Evolutionary conservation across 2,797 vertebrate genomes (phyloP), one percentile per base, ranked within the genome.

Genomic region (Prionace glauca): DNA sequence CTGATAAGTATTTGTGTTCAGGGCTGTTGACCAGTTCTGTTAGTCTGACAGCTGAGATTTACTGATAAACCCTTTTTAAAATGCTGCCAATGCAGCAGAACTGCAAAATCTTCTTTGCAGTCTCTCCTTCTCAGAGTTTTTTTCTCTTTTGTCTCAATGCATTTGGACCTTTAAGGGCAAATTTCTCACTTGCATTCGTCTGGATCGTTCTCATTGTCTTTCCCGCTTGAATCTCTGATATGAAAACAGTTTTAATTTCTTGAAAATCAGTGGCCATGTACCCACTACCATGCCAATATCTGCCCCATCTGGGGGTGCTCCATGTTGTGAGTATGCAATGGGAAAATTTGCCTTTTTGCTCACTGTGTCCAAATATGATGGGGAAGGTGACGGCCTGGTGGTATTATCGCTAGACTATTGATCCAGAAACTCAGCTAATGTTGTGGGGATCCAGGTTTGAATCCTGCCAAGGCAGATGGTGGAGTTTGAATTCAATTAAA

Each of bases 21-120:
- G 65, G 1, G n/a, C 0, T 69, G n/a, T 12, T 3, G 65, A 92
- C 8, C 22, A 20, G 16, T 92, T 62, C n/a, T 91, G 32, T 36
- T 8, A 92, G 90, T 16, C 16, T 67, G 62, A 65, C 62, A 67
- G 18, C 32, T 7, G 32, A 8, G n/a, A 65, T 91, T 91, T n/a
- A 41, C 60, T 65, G 88, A 91, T 67, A 20, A 91, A 24, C 86
- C 86, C 24, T 88, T 50, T 88, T 88, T 14, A 91, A 91, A 91
- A 84, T 84, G 79, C 79, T 36, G 79, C 36, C 41, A 84, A 84
- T 41, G 18, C n/a, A 41, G 90, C 62, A 41, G 32, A 60, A 62
- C 87, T 62, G 36, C 22, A 36, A 92, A 36, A 41, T 69, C 5
- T 84, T 69, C 5, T 84, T 92, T 2, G 2, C 20, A 10, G 3